Conservation (phyloP, 2,797 vertebrate genomes). For the Phyllotis vaccarum region DNA sequence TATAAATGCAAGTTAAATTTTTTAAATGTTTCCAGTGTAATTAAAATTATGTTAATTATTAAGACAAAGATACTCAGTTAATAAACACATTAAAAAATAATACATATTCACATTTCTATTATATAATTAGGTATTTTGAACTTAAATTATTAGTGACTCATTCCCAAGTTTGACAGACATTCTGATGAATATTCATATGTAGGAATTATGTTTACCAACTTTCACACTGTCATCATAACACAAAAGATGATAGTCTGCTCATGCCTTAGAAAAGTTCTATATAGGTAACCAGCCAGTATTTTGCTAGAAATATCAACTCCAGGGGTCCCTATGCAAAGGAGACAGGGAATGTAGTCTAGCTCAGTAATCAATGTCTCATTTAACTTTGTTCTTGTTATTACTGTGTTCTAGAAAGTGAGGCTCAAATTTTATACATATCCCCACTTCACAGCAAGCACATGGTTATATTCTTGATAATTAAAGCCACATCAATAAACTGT, state of each 20-base stretch:
- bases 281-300: not conserved
- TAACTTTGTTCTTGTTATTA: slow-evolving; percentile 33
- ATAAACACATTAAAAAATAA: slow-evolving; percentile 49
- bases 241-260: slow-evolving; percentile 26
- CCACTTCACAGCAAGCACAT: slow-evolving; percentile 43
- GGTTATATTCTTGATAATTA: slow-evolving; percentile 44
- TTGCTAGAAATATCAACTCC: not conserved
- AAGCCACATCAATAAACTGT: slow-evolving; percentile 42
- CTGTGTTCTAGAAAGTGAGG: slow-evolving; percentile 21
- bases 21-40: slow-evolving; percentile 22
- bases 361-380: not conserved
- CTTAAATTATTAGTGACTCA: slow-evolving; percentile 61
- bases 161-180: slow-evolving; percentile 46
- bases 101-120: slow-evolving; percentile 38
- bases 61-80: slow-evolving; percentile 37
- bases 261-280: slow-evolving; percentile 21
- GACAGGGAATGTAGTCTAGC: slow-evolving; percentile 26
- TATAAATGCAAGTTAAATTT: not conserved
- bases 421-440: slow-evolving; percentile 44
- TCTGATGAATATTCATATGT: slow-evolving; percentile 51
- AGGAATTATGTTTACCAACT: slow-evolving; percentile 46
- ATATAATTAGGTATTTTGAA: slow-evolving; percentile 31
- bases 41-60: slow-evolving; percentile 62
- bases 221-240: slow-evolving; percentile 32
- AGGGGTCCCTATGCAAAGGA: not conserved